Evolutionary conservation across 2,888 invertebrate genomes (phyloP).

Genomic region (Saturnia japonica): DNA sequence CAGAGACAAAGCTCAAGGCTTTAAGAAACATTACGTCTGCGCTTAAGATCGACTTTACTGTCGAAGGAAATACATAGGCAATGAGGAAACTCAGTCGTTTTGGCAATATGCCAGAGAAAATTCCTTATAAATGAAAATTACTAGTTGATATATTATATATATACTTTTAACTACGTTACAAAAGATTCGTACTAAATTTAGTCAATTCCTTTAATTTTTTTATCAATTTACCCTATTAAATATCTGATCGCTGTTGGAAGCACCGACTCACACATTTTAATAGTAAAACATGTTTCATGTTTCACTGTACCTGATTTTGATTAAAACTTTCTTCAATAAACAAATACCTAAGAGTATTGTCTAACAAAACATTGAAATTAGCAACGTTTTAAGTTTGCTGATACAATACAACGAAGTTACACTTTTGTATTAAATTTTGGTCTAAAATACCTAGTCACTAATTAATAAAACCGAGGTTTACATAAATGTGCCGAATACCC

Average conservation of each 20-base stretch:
- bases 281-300: neutral
- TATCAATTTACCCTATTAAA: neutral
- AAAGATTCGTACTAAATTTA: neutral
- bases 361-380: neutral
- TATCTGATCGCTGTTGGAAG: neutral
- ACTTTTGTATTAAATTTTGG: neutral
- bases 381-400: neutral
- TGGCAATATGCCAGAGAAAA: neutral
- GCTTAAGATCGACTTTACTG: constrained; percentile 10
- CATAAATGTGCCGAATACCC: constrained; percentile 6
- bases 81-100: constrained; percentile 10
- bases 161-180: neutral
- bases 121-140: constrained; percentile 6
- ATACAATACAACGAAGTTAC: neutral
- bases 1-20: constrained; percentile 13
- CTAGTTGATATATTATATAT: neutral
- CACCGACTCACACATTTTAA: neutral
- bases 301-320: neutral
- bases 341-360: neutral
- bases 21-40: constrained; percentile 12
- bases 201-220: neutral
- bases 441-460: neutral
- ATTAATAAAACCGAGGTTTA: constrained; percentile 4
- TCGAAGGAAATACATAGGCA: constrained; percentile 8
- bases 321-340: neutral